Evolutionary conservation across 2,888 invertebrate genomes (phyloP).

Genomic region (Lomographa bimaculata): DNA sequence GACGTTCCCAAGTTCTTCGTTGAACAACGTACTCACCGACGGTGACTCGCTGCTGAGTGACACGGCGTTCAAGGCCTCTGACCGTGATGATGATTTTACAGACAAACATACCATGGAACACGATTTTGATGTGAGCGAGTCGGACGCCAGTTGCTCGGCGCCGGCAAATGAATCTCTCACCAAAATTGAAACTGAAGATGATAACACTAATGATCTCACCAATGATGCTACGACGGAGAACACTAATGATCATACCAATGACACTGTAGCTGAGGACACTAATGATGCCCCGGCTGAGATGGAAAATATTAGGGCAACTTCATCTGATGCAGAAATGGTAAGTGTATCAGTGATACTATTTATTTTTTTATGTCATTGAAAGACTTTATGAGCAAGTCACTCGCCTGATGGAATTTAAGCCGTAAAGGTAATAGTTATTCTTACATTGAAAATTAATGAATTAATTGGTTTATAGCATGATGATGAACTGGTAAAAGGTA

Average conservation of each 20-base stretch:
- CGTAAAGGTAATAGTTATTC: no score
- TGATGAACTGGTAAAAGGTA: no score
- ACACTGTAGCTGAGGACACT: no score
- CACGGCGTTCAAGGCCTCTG: constrained; percentile 53
- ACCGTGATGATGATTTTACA: constrained; percentile 61
- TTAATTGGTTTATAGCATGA: neutral
- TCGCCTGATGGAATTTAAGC: no score
- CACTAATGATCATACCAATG: constrained; percentile 27
- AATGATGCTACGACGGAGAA: constrained; percentile 25
- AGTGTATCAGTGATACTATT: no score
- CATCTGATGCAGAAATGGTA: constrained; percentile 13
- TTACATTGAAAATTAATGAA: no score
- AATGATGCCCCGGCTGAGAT: constrained; percentile 19
- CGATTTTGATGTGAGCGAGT: constrained; percentile 47
- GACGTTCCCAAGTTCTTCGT: constrained; percentile 67
- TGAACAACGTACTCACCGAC: constrained; percentile 66
- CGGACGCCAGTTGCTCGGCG: constrained; percentile 42
- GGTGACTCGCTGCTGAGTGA: constrained; percentile 69
- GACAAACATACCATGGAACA: constrained; percentile 50
- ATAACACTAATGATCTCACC: constrained; percentile 27
- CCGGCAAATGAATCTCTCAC: constrained; percentile 32
- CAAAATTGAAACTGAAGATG: constrained; percentile 37
- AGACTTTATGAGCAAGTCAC: no score
- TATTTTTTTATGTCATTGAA: no score
- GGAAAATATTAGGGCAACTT: neutral